Percentiles rank a stretch among this genome's conserved stretches.
Conservation (phyloP, 2,113 vertebrate genomes). For the Indicator maculatus region DNA sequence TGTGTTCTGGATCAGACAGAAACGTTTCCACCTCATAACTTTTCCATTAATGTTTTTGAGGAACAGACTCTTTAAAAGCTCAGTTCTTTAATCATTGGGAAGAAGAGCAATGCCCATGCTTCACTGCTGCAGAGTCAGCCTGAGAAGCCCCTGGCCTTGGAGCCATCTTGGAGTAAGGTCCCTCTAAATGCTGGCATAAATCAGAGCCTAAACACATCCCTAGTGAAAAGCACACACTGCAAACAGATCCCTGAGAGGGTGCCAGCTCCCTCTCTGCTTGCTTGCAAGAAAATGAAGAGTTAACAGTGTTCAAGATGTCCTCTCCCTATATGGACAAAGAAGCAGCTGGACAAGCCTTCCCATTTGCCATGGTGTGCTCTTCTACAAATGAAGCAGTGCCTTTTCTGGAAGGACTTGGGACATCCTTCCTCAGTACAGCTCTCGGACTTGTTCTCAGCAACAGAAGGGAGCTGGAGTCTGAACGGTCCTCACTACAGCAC, state of each 20-base stretch:
- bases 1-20: background rate
- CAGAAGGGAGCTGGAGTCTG: background rate
- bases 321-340: fast-evolving
- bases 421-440: fast-evolving
- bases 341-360: background rate
- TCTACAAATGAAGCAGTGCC: background rate
- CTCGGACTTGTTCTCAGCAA: background rate
- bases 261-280: background rate
- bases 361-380: fast-evolving
- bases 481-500: background rate
- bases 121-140: background rate
- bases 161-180: background rate
- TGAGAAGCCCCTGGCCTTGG: background rate
- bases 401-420: background rate
- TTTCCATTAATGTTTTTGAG: constrained; percentile 18
- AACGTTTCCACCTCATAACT: constrained; percentile 4
- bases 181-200: background rate
- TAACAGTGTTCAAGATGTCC: background rate
- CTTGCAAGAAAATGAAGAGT: background rate
- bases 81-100: background rate
- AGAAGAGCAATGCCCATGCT: background rate
- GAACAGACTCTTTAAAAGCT: background rate
- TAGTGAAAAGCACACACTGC: background rate
- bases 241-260: background rate
- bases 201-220: background rate